Evolutionary conservation across 2,113 vertebrate genomes (phyloP), one percentile per base, ranked within the genome.

Genomic region (Lophius piscatorius): DNA sequence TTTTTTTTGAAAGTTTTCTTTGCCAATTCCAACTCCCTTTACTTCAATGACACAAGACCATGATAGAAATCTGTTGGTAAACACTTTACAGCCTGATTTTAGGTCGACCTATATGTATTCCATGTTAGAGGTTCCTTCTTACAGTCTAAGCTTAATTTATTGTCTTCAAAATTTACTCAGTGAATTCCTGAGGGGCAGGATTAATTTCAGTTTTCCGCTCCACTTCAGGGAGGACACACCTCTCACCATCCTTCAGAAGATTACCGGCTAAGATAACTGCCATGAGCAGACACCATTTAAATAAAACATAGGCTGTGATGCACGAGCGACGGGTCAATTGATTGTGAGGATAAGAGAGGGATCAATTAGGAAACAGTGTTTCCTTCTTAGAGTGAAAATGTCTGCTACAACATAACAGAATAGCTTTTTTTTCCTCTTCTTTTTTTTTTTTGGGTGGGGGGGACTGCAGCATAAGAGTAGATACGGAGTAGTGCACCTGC

Each of bases 131-230:
- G 35, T 28, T 63, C 57, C 54, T 50, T 17, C 11, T 29, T 41
- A 20, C 39, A 46, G n/a, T 28, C 13, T 9, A 44, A 36, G 38
- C 40, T 56, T 72, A 20, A 66, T 62, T 68, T 63, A 26, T 12
- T 34, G 29, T 48, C 50, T 64, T 55, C 29, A 34, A 63, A 60
- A 70, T 70, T 20, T 52, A 18, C 23, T 38, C 1, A 0, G 6
- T 21, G 36, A 16, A 20, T 31, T 74, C 67, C 68, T 66, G 31
- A n/a, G 36, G 41, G 40, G 36, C 14, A 55, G 61, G 63, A 74
- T 65, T 82, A 59, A 71, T 66, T 78, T 67, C 22, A 64, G 21
- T 59, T 63, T 76, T 71, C 35, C 69, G 45, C 45, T 75, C 41
- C 47, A 55, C 22, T 52, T 24, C 22, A 56, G n/a, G 46, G 34